Evolutionary conservation across 2,888 invertebrate species (phyloP), one percentile per base, ranked within the genome.

Genomic region (Carcina quercana): DNA sequence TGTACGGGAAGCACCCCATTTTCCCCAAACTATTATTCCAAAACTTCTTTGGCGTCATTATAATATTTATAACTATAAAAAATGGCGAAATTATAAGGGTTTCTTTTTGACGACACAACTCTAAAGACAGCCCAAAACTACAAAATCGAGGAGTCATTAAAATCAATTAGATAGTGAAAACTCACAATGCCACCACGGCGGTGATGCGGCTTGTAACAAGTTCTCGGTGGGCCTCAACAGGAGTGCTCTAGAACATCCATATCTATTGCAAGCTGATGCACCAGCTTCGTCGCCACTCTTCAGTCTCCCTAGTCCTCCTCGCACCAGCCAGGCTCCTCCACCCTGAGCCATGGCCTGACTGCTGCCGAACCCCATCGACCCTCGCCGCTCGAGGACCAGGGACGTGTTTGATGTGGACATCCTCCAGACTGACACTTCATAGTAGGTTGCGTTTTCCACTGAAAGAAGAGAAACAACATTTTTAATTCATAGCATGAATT

Each of bases 371-470:
- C 73, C 78, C 75, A 82, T 72, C 10, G 73, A 64, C 0, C 70
- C 70, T 12, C 74, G 62, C 1, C 71, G 60, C 25, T 76, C 74
- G 1, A 80, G 58, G 1, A 76, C 49, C 15, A 82, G 43, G 0
- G 83, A 79, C 0, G 78, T 59, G 43, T 83, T 83, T 3, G 69
- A 70, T 0, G 68, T 67, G 0, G 83, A 79, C 61, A 80, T 65
- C 15, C 79, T 59, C 80, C 82, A 82, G 0, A 83, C 71, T 2
- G 79, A 72, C 0, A 80, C 70, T 45, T 82, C 82, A 52, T 83
- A 82, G 53, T 82, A 72, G 0, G 83, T 79, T 13, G 83, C 83
- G 41, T 83, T 82, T 45, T 82, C 82, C 28, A 82, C 83, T 83
- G 60, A 2, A 48, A n/a, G n/a, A n/a, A n/a, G n/a, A n/a, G n/a